Percentiles rank a stretch among this genome's conserved stretches.
Evolutionary conservation across 30 jellyfish, hydroid and myxozoan genomes (phyloP).

Genomic region (Turritopsis rubra): DNA sequence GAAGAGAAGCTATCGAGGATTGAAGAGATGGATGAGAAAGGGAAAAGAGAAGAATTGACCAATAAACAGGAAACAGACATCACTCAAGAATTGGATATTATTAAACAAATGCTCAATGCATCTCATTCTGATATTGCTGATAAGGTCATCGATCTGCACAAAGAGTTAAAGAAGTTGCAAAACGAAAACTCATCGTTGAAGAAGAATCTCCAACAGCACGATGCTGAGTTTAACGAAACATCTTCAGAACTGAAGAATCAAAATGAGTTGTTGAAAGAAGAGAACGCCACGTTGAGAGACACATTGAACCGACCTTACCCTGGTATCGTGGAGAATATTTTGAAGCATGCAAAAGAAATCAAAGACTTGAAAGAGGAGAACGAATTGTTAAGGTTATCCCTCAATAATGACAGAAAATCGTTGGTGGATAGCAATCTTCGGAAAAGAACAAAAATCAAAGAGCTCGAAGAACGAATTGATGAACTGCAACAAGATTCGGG

Average conservation of each 20-base stretch:
- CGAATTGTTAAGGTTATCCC: conserved; percentile 15
- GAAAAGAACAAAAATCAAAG: conserved; percentile 23
- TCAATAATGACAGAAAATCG: conserved; percentile 12
- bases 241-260: not conserved
- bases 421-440: conserved; percentile 33
- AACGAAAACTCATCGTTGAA: conserved; percentile 25
- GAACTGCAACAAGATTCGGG: conserved; percentile 2
- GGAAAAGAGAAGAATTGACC: not conserved
- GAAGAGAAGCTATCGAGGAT: not conserved
- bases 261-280: conserved; percentile 19
- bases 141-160: conserved; percentile 21
- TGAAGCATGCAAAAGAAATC: not conserved
- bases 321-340: conserved; percentile 17
- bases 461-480: not conserved
- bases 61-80: not conserved
- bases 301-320: conserved; percentile 17
- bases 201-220: not conserved
- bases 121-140: conserved; percentile 28
- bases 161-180: conserved; percentile 21
- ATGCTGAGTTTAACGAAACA: not conserved
- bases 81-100: not conserved
- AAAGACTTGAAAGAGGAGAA: conserved; percentile 22
- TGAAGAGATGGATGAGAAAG: not conserved
- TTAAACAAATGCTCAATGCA: conserved; percentile 15
- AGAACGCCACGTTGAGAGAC: conserved; percentile 19